Percentiles rank a stretch among this genome's conserved stretches.
These are phyloP conservation scores for Pedetes capensis DNA, from an alignment of 2,113 vertebrate species.

Conservation along the genomic window DNA sequence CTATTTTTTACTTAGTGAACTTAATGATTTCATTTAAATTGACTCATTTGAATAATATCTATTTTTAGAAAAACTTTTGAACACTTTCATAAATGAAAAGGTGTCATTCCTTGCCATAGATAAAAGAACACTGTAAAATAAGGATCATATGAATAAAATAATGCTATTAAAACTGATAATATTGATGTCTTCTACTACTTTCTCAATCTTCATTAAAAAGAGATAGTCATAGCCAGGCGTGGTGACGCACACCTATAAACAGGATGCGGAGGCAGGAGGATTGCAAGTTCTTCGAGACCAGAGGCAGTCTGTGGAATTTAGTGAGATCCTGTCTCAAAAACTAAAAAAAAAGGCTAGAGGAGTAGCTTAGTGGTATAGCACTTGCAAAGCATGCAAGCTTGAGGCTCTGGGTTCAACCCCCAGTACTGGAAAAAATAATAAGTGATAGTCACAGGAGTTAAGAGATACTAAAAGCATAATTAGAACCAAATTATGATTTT, in stretches of 20 bases:
- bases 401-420: no score
- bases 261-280: no score
- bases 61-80: slow-evolving; percentile 3
- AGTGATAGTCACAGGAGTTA: not conserved
- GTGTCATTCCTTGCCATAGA: not conserved
- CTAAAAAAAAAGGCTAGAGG: no score
- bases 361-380: no score
- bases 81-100: not conserved
- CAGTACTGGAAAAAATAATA: no score
- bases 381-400: no score
- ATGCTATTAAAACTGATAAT: not conserved
- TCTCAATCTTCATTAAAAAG: slow-evolving; percentile 15
- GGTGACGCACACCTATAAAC: no score
- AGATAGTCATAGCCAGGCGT: not conserved
- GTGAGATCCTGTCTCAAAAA: no score
- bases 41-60: not conserved
- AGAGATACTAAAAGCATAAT: not conserved
- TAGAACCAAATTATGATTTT: not conserved
- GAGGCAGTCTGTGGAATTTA: no score
- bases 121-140: not conserved
- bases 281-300: no score
- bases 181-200: not conserved
- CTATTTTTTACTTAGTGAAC: not conserved
- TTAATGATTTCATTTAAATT: slow-evolving; percentile 4
- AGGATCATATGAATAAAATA: not conserved